Base-by-base conservation (phyloP, 2,888 invertebrate genomes). In the Calliphora vomitoria region DNA sequence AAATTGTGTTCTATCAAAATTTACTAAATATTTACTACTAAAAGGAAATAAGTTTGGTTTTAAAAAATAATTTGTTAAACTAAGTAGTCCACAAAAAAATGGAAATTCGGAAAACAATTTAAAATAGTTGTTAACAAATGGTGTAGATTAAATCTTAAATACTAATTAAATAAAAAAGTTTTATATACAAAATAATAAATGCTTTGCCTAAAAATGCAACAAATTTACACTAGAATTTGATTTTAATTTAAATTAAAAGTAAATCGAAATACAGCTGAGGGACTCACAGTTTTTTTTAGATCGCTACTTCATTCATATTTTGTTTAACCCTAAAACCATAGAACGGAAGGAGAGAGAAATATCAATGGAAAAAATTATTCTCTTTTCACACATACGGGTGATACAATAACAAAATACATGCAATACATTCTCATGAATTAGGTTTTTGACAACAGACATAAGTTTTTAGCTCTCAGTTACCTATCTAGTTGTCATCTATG, bases 151-250 rank as follows among this genome's bases (percentile, higher is more conserved):
- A 41, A 25, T 25, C 62, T 60, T 50, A 35, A 75, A 1, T n/a
- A 8, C 15, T 50, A 62, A 3, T 62, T 35, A 62, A 75, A 15
- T 4, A 38, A 47, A 68, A 20, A 18, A 13, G 0, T 15, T 41
- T 20, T 76, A 78, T 66, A 35, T 66, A 76, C 50, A 78, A 41
- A 53, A 66, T 15, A 0, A 53, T n/a, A 53, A 53, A 66, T 53
- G 53, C 25, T 53, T 38, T 64, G 8, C 10, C 53, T 66, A 25
- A 18, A 60, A 58, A 60, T 2, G 60, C 47, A 44, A 60, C 20
- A 60, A 60, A 60, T 44, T 47, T 47, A 31, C 8, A 13, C 15
- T 41, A 60, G 0, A 58, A 5, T 44, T 74, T 8, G 15, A 44
- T 60, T 72, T 44, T 25, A 35, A 58, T 55, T 38, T 72, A 72